These are phyloP conservation scores for Drosophila miranda DNA, from an alignment of 1,140 invertebrate species.

Conservation along the genomic window DNA sequence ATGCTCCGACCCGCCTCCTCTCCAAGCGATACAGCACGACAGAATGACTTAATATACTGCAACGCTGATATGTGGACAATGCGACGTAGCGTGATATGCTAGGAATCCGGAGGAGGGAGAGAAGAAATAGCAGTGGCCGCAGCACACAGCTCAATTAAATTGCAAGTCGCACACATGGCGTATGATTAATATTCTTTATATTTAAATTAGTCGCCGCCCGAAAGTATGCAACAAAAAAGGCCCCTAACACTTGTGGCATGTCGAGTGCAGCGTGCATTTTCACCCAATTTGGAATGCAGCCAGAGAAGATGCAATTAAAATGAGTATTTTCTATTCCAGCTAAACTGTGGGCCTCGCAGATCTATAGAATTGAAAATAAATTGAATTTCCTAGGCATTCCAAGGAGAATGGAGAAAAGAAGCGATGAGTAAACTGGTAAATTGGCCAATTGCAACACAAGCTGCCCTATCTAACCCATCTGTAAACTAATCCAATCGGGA, in stretches of 20 bases:
- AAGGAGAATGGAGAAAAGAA: slow-evolving; percentile 15
- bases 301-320: slow-evolving; percentile 1
- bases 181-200: slow-evolving; percentile 62
- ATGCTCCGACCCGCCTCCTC: too few species aligned
- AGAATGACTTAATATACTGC: slow-evolving; percentile 57
- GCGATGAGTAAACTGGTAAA: too few species aligned
- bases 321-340: neutral
- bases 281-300: slow-evolving; percentile 25
- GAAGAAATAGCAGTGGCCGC: slow-evolving; percentile 18
- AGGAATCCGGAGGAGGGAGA: neutral
- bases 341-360: slow-evolving; percentile 16
- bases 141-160: slow-evolving; percentile 58
- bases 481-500: slow-evolving; percentile 8
- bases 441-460: slow-evolving; percentile 22
- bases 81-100: slow-evolving; percentile 60
- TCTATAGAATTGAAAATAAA: slow-evolving; percentile 24
- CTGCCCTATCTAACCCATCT: neutral
- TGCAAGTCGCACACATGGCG: slow-evolving; percentile 30
- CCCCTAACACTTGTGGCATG: slow-evolving; percentile 65
- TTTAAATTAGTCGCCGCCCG: slow-evolving; percentile 50
- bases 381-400: slow-evolving; percentile 25
- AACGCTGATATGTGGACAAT: slow-evolving; percentile 46
- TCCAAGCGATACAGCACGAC: neutral
- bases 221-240: slow-evolving; percentile 67
- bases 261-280: slow-evolving; percentile 6